Base-by-base conservation (phyloP, 2,797 vertebrate species). In the Bradypodion ventrale region DNA sequence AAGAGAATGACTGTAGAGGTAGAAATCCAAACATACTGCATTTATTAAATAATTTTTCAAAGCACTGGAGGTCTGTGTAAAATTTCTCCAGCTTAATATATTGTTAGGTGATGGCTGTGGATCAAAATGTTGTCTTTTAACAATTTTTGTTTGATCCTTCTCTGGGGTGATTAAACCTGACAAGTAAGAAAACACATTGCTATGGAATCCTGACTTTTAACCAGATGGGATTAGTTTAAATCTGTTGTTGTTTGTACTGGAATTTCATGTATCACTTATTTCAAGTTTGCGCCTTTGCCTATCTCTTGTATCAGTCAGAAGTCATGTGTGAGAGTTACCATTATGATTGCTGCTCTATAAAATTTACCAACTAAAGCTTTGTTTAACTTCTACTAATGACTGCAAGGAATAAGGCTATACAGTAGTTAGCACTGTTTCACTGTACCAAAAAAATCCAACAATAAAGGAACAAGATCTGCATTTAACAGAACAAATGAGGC, bases 161-260 rank as follows among this genome's bases (percentile, higher is more conserved):
- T 49, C 66, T 69, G 52, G 35, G 77, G 78, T 69, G 84, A 75
- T 66, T 88, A 90, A 91, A 78, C 29, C 80, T 29, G 7, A 5
- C 56, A 46, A 89, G 59, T 87, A 72, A 90, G 85, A 87, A 85
- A 69, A 85, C 0, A 0, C 83, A 59, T n/a, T 84, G 32, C 78
- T 92, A 1, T 75, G 87, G 60, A 87, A 92, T 87, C 19, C 4
- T 77, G 3, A 5, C 0, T 1, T 91, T 87, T 88, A 78, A 91
- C 87, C 87, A 80, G 35, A 78, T 70, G 12, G 70, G 82, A 93
- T 93, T 93, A 91, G 85, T 89, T 90, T 74, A 88, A 91, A 87
- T 80, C 87, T 84, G 73, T 85, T 93, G 78, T 89, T 90, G 87
- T 83, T 90, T 90, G 75, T 79, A 78, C 40, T 90, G 78, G 88